Base-by-base conservation (phyloP, 2,113 vertebrate species). In the Pelobates fuscus region DNA sequence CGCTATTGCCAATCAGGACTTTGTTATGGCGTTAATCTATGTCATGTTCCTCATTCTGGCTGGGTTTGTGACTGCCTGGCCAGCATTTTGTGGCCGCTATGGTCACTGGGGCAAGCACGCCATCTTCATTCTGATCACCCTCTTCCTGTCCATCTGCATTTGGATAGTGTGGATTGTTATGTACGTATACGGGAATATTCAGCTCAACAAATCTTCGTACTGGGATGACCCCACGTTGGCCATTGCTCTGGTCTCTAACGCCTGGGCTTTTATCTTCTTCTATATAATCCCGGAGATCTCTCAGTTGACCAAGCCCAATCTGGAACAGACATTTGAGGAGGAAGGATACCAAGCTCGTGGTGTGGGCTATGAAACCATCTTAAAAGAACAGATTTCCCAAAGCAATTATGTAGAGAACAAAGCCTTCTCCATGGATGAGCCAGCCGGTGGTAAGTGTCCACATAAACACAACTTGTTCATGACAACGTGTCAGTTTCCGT, bases 391-490 rank as follows among this genome's bases (percentile, higher is more conserved):
- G 81, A 89, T 86, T 29, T 71, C 90, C 29, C 91, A 91, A 77
- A 98, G 89, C 80, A 92, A 98, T 86, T 97, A 93, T 0, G 86
- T 98, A 87, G 96, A 99, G 71, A 98, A 99, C 81, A 97, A 96
- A 81, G 95, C 94, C 0, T 98, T 99, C 83, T 94, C 95, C 8
- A 92, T 98, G 96, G 95, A 98, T 0, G 96, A 98, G 58, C 91
- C 95, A 0, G 87, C 81, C 72, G 78, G 92, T 59, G 95, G 96
- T 98, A 85, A 17, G 86, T 57, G 2, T 0, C 0, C 5, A 3
- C 7, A 12, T 12, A 41, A 41, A 17, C 46, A 52, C 12, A 52
- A 10, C 17, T 15, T 52, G 7, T 41, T 41, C 37, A 7, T 49
- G 44, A 49, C 15, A n/a, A n/a, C n/a, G n/a, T n/a, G n/a, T n/a